These are phyloP conservation scores for Tangara arthus DNA, from an alignment of 2,797 vertebrate species.

Conservation along the genomic window DNA sequence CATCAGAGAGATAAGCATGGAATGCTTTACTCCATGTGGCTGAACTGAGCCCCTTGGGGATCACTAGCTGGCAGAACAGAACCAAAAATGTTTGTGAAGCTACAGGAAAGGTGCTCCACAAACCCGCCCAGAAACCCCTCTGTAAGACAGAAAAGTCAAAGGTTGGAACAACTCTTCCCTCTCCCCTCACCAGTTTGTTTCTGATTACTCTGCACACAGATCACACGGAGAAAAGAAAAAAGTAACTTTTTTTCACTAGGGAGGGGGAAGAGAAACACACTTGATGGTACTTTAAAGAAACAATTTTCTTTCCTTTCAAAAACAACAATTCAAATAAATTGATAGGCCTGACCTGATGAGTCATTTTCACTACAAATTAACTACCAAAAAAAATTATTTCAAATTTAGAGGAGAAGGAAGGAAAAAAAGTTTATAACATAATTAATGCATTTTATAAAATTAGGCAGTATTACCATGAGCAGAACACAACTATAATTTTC, in stretches of 20 bases:
- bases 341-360: not conserved
- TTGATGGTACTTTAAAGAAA: constrained; percentile 14
- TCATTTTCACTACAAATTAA: constrained; percentile 27
- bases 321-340: constrained; percentile 14
- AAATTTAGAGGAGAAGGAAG: not conserved
- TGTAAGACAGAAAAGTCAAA: not conserved
- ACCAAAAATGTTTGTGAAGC: not conserved
- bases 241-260: not conserved
- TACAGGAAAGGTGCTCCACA: not conserved
- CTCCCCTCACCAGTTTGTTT: not conserved
- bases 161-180: not conserved
- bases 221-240: not conserved
- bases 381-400: not conserved
- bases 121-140: not conserved
- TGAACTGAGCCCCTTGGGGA: not conserved
- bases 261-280: not conserved
- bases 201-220: constrained; percentile 1
- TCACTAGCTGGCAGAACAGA: not conserved
- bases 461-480: not conserved
- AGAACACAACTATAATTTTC: not conserved
- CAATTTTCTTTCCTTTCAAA: constrained; percentile 24
- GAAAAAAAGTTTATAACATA: not conserved
- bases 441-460: not conserved
- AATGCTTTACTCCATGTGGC: not conserved
- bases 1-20: not conserved